Conservation (phyloP, 1,140 invertebrate species). For the Amphibalanus amphitrite region DNA sequence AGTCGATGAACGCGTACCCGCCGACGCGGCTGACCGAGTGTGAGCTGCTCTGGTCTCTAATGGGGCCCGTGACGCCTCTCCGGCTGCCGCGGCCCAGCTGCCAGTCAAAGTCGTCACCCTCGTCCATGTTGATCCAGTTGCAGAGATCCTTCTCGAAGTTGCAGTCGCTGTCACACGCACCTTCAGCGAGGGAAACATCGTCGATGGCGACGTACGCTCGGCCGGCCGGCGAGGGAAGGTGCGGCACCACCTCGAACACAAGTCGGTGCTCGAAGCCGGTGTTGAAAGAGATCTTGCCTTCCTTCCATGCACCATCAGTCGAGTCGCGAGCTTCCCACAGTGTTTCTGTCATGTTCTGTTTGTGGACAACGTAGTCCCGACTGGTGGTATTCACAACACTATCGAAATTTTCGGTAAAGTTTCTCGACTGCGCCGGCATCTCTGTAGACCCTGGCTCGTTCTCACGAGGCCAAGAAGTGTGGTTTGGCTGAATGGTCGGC, state of each 20-base stretch:
- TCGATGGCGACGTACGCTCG: not conserved
- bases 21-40: not conserved
- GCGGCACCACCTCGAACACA: not conserved
- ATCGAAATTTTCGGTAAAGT: not conserved
- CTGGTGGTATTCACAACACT: not conserved
- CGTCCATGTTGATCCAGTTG: not conserved
- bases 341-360: not conserved
- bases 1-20: not conserved
- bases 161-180: not conserved
- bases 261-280: not conserved
- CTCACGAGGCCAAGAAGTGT: not conserved
- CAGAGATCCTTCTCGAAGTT: not conserved
- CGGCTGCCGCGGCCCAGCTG: not conserved
- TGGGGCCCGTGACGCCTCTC: not conserved
- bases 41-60: not conserved
- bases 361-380: not conserved
- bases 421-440: not conserved
- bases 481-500: not conserved
- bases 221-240: not conserved
- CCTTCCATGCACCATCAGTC: not conserved
- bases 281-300: not conserved
- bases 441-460: not conserved
- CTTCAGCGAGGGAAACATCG: not conserved
- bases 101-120: not conserved
- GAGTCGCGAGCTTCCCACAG: not conserved